Evolutionary conservation across 2,113 vertebrate genomes (phyloP).

Genomic region (Caranx melampygus): DNA sequence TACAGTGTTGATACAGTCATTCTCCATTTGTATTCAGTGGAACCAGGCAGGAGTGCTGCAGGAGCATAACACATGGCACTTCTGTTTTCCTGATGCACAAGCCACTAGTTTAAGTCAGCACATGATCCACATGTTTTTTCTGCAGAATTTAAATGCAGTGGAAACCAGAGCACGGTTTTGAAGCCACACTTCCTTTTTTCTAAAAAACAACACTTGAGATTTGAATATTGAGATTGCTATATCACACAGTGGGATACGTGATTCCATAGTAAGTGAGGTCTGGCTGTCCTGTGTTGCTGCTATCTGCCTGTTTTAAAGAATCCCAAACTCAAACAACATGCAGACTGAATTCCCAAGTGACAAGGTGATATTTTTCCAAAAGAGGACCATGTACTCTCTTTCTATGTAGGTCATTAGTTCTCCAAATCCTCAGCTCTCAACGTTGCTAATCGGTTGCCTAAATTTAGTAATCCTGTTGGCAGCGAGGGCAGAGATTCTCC

Average conservation of each 20-base stretch:
- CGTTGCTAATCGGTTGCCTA: conserved; percentile 69
- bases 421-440: conserved; percentile 59
- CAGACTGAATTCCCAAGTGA: neutral
- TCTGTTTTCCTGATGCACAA: conserved; percentile 7
- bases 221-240: neutral
- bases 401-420: conserved; percentile 70
- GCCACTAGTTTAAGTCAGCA: neutral
- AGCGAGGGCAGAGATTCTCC: conserved; percentile 50
- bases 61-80: neutral
- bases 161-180: neutral
- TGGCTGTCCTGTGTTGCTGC: neutral
- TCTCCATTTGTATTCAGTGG: neutral
- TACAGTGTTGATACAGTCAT: neutral
- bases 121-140: neutral
- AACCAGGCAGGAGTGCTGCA: neutral
- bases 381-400: conserved; percentile 11
- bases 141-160: conserved; percentile 15
- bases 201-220: neutral
- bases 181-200: neutral
- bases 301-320: neutral
- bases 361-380: conserved; percentile 34
- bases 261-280: neutral
- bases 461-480: conserved; percentile 72
- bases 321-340: neutral
- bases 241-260: neutral